phyloP scores from a whole-genome alignment of 2,113 vertebrate species.

The Rhinichthys klamathensis region DNA sequence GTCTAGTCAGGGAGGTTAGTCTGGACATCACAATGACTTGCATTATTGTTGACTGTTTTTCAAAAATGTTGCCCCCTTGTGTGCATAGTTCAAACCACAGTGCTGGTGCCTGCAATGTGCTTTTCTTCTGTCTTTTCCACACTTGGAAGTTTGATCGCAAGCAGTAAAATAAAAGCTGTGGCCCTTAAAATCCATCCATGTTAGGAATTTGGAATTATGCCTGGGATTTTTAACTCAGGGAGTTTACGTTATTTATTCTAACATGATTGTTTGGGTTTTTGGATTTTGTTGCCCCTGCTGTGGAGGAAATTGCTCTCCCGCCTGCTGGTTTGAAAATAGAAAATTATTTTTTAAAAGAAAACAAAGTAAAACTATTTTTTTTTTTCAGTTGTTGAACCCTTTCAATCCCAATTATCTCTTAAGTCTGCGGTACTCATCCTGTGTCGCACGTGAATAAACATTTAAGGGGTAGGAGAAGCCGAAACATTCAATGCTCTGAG shows the following conservation, averaged over 20 bases:
- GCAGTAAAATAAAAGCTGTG: constrained; percentile 33
- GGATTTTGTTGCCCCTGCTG: constrained; percentile 61
- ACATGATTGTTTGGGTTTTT: constrained; percentile 70
- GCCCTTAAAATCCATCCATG: constrained; percentile 47
- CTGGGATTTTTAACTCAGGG: constrained; percentile 60
- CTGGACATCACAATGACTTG: constrained; percentile 6
- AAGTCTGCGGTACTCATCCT: constrained; percentile 25
- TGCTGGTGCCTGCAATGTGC: background rate
- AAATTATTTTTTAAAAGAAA: constrained; percentile 60
- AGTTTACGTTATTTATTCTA: constrained; percentile 68
- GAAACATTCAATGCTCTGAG: constrained; percentile 31
- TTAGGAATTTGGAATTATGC: constrained; percentile 57
- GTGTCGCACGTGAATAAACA: constrained; percentile 50
- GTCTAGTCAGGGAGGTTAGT: background rate
- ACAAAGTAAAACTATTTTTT: constrained; percentile 42
- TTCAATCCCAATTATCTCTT: constrained; percentile 45
- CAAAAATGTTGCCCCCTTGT: constrained; percentile 52
- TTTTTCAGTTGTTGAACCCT: constrained; percentile 53
- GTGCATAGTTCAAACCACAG: constrained; percentile 37
- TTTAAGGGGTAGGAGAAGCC: constrained; percentile 14
- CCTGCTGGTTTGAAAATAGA: constrained; percentile 62
- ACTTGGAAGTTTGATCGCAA: constrained; percentile 52
- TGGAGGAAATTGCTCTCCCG: constrained; percentile 67
- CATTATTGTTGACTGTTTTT: background rate
- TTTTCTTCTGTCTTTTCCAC: constrained; percentile 34